Evolutionary conservation across 2,888 invertebrate genomes (phyloP), one percentile per base, ranked within the genome.

Genomic region (Sinhomidia bicolor): DNA sequence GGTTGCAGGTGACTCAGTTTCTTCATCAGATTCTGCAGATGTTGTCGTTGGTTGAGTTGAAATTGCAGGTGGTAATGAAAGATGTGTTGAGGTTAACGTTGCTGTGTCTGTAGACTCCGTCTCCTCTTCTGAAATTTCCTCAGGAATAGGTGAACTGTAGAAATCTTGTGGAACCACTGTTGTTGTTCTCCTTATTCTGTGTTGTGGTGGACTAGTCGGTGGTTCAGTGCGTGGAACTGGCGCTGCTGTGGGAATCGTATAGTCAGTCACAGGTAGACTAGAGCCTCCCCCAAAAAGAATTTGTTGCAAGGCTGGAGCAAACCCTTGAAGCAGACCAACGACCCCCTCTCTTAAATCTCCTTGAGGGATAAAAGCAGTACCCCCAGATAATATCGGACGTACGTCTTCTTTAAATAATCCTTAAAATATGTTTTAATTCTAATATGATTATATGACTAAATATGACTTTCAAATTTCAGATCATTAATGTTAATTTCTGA

Each of bases 321-420:
- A 12, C 0, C 29, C 51, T 5, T 80, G 23, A 1, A 47, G 14
- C 36, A 80, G 23, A 10, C 9, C 57, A 1, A 17, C 41, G 2
- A 80, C 80, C 1, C 60, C 26, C 14, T 57, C 80, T 32, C 80
- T 32, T 10, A 80, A 62, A 20, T n/a, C 80, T 5, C 80, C 80
- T 20, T 9, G 29, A 0, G 80, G 80, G 23, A 80, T 62, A 44
- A 80, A 80, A 23, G 41, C 36, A 1, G 60, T 80, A n/a, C 74
- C 32, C 20, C 84, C 84, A 12, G 9, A 23, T 10, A 84, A 1
- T 10, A 84, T 84, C 10, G 84, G 84, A 0, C 74, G 57, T 0
- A 76, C 76, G 32, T 84, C 84, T 74, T 57, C 57, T 5, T 10
- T 3, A 23, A 44, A 32, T 10, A 84, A 29, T 0, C 84, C 84